Base-by-base conservation (phyloP, 2,888 invertebrate genomes). In the Bruchidius siliquastri region DNA sequence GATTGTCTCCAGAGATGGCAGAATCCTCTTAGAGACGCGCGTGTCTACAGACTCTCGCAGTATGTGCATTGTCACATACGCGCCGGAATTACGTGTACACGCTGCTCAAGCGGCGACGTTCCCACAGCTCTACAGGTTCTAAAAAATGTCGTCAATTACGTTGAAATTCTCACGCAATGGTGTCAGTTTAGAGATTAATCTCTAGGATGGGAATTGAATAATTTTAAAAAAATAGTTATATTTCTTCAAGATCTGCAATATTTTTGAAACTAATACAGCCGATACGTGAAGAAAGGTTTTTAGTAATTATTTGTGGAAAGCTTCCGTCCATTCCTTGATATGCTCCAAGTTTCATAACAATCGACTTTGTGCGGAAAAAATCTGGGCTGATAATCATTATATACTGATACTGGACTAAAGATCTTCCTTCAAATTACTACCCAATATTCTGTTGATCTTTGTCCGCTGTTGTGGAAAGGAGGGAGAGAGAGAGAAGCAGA, bases 11-110 rank as follows among this genome's bases (percentile, higher is more conserved):
- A 74, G 83, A 82, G 83, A 82, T 81, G 80, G 77, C 78, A 76
- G 83, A 85, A 85, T 85, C 84, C 84, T 85, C 84, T 85, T 85
- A 85, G 83, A 78, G 81, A 79, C 80, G 80, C 82, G 82, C 82
- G 83, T 83, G 82, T 81, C 49, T 49, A 49, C 49, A 81, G 80
- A 80, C 81, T 82, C 82, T 82, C 82, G 79, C 81, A 80, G 83
- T 82, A 82, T 84, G 80, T 83, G 10, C 49, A 13, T 82, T 80
- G 80, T 82, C 82, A 82, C 81, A 82, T 82, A 81, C 81, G 82
- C 81, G 78, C 73, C 71, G 79, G 81, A 84, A 80, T 81, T 81
- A 80, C 79, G 78, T 81, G 72, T 77, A 77, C 79, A 79, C 80
- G 80, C 21, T 21, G 8, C 49, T n/a, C n/a, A n/a, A n/a, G n/a